Evolutionary conservation across 2,888 invertebrate genomes (phyloP).

Genomic region (Nomada ferruginata): DNA sequence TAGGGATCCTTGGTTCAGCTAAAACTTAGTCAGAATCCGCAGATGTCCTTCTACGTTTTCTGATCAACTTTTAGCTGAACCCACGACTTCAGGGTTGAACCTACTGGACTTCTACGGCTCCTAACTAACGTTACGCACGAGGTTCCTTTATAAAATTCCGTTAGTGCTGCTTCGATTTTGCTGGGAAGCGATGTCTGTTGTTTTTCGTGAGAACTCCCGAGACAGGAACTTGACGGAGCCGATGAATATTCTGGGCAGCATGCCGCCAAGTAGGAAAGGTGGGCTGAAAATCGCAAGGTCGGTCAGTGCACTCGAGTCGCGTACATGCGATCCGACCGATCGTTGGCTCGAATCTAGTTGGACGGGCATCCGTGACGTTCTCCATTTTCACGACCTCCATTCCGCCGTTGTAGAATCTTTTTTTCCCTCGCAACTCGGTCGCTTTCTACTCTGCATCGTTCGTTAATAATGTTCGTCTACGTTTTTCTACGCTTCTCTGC

Average conservation of each 20-base stretch:
- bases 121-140: too few relatives aligned
- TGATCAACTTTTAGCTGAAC: too few relatives aligned
- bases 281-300: conserved; percentile 76
- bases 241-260: conserved; percentile 67
- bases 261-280: conserved; percentile 65
- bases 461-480: too few relatives aligned
- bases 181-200: not conserved
- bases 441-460: conserved; percentile 28
- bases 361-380: conserved; percentile 35
- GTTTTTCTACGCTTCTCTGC: too few relatives aligned
- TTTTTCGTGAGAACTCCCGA: conserved; percentile 44
- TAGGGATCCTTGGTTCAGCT: too few relatives aligned
- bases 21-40: too few relatives aligned
- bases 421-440: conserved; percentile 6
- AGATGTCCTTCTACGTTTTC: too few relatives aligned
- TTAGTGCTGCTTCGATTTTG: not conserved
- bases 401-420: not conserved
- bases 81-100: too few relatives aligned
- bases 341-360: conserved; percentile 51
- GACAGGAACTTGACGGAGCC: conserved; percentile 31
- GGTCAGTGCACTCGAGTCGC: conserved; percentile 71
- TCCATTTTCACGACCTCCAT: conserved; percentile 22
- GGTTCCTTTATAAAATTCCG: not conserved
- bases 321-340: conserved; percentile 59
- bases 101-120: too few relatives aligned